Conservation (phyloP, 2,113 vertebrate genomes). For the Aphyosemion australe region DNA sequence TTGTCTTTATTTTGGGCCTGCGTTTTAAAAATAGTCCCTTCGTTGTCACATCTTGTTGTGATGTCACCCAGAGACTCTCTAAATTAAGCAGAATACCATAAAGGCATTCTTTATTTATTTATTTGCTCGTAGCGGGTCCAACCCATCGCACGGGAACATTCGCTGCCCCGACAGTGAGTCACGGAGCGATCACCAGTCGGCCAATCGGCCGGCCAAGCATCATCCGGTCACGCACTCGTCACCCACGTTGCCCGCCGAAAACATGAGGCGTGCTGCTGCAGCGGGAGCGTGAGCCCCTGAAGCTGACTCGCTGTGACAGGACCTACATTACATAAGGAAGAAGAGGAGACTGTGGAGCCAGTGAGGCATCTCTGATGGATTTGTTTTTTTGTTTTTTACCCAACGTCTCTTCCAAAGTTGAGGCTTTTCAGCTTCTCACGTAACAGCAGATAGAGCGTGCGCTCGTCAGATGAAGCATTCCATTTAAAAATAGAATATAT, state of each 20-base stretch:
- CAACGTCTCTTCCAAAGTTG: constrained; percentile 33
- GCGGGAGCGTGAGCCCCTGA: constrained; percentile 59
- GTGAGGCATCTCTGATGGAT: constrained; percentile 60
- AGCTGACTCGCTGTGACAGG: constrained; percentile 73
- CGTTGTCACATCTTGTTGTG: neutral
- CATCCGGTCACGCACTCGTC: constrained; percentile 38
- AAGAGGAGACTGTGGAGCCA: constrained; percentile 45
- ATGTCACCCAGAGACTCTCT: neutral
- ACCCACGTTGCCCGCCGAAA: constrained; percentile 55
- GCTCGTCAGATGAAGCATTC: neutral
- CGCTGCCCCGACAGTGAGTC: constrained; percentile 25
- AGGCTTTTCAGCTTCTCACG: constrained; percentile 15
- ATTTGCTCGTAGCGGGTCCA: neutral
- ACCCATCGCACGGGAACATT: constrained; percentile 7
- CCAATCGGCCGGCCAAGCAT: constrained; percentile 26
- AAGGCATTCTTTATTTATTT: constrained; percentile 5
- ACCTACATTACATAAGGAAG: constrained; percentile 69
- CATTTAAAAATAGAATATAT: neutral
- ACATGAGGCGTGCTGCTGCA: constrained; percentile 63
- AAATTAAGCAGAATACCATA: constrained; percentile 11
- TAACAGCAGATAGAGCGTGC: neutral
- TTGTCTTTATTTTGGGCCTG: neutral
- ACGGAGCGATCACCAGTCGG: constrained; percentile 26
- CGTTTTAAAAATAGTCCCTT: neutral
- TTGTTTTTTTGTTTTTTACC: constrained; percentile 54